These are phyloP conservation scores for Sula dactylatra DNA, from an alignment of 2,113 vertebrate species.

Conservation along the genomic window DNA sequence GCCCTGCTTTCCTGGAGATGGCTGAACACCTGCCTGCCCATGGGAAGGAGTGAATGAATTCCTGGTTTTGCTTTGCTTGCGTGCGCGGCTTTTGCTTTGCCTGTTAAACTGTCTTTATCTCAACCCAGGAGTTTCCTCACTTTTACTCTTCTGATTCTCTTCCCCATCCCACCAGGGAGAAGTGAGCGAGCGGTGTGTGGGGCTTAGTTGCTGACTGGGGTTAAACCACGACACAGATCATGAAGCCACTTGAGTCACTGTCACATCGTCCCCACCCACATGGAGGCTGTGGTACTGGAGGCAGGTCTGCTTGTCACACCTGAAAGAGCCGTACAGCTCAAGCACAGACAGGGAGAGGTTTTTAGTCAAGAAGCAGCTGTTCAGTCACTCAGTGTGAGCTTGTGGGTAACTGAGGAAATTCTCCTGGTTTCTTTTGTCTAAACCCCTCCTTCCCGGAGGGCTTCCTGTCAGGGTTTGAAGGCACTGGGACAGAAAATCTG, in stretches of 20 bases:
- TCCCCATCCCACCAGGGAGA: too few species aligned
- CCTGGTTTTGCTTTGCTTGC: too few species aligned
- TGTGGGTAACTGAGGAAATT: slow-evolving; percentile 25
- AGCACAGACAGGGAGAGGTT: background rate
- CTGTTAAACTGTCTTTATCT: too few species aligned
- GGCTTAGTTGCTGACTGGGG: too few species aligned
- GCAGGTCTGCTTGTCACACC: slow-evolving; percentile 47
- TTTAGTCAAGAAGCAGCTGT: slow-evolving; percentile 54
- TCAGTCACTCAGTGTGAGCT: slow-evolving; percentile 1
- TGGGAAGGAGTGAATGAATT: too few species aligned
- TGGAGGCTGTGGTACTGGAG: background rate
- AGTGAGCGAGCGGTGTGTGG: too few species aligned
- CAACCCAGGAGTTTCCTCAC: too few species aligned
- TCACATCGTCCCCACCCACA: background rate
- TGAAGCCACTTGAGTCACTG: background rate
- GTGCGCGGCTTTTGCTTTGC: too few species aligned
- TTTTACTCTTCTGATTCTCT: too few species aligned
- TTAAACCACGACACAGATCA: too few species aligned
- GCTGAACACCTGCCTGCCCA: too few species aligned
- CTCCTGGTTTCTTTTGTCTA: slow-evolving; percentile 28
- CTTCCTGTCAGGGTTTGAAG: slow-evolving; percentile 30
- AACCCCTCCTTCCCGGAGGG: slow-evolving; percentile 4
- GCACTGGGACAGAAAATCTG: slow-evolving; percentile 45
- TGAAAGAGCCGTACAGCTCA: slow-evolving; percentile 5
- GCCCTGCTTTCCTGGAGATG: too few species aligned